A percentile compares a stretch with the other conserved stretches of the same genome.
These are phyloP conservation scores for Drosophila suboccidentalis DNA, from an alignment of 2,888 invertebrate species.

Conservation along the genomic window DNA sequence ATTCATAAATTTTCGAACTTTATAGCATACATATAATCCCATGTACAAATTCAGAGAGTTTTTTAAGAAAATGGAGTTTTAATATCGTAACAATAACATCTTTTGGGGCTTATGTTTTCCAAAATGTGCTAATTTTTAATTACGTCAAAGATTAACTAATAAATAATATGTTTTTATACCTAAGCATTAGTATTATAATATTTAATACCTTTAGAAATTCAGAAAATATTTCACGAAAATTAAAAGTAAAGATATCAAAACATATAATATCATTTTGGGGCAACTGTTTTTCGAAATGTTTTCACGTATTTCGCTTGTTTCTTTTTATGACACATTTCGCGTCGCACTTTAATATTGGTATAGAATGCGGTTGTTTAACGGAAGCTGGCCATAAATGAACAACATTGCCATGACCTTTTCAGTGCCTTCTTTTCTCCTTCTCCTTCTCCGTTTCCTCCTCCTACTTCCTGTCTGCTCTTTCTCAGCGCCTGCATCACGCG, in stretches of 20 bases:
- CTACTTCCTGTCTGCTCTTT: constrained; percentile 6
- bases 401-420: constrained; percentile 60
- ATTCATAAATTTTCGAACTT: no score
- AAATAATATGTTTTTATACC: no score
- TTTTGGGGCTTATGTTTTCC: no score
- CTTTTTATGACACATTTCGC: constrained; percentile 40
- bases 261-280: background rate
- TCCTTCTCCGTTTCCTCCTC: background rate
- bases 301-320: constrained; percentile 9
- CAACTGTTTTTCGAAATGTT: constrained; percentile 9
- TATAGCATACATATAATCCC: no score
- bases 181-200: no score
- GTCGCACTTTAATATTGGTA: constrained; percentile 49
- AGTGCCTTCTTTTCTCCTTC: background rate
- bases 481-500: constrained; percentile 43
- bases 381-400: constrained; percentile 72
- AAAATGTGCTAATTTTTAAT: no score
- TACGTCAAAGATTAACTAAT: no score
- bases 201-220: no score
- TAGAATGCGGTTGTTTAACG: constrained; percentile 48
- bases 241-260: background rate
- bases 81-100: no score
- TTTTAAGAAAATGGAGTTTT: no score
- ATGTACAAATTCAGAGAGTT: no score
- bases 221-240: background rate